Evolutionary conservation across 2,888 invertebrate species (phyloP).

Genomic region (Thereva nobilitata): DNA sequence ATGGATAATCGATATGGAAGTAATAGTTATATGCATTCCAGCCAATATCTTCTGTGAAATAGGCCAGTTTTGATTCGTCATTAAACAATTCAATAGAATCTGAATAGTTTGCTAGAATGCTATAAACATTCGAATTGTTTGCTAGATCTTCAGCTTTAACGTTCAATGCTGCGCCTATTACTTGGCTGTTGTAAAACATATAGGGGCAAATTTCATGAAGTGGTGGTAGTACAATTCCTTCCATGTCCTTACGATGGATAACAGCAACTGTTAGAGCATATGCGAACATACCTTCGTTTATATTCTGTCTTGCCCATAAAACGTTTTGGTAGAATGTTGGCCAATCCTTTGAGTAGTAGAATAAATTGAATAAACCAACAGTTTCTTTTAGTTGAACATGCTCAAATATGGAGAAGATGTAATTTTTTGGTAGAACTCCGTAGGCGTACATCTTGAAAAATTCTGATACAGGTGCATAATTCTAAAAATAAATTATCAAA

Average conservation of each 20-base stretch:
- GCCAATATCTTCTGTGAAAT: slow-evolving; percentile 74
- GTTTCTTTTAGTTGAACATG: slow-evolving; percentile 62
- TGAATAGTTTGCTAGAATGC: slow-evolving; percentile 64
- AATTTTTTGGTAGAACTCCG: slow-evolving; percentile 62
- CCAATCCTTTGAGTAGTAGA: slow-evolving; percentile 73
- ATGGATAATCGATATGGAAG: slow-evolving; percentile 65
- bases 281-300: slow-evolving; percentile 73
- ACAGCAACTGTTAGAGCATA: slow-evolving; percentile 68
- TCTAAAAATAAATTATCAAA: slow-evolving; percentile 13
- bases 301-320: slow-evolving; percentile 67
- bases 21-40: slow-evolving; percentile 70
- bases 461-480: slow-evolving; percentile 32
- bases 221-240: slow-evolving; percentile 69
- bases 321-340: slow-evolving; percentile 71
- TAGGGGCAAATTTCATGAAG: slow-evolving; percentile 75
- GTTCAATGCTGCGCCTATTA: slow-evolving; percentile 67
- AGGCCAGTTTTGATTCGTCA: slow-evolving; percentile 65
- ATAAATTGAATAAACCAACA: slow-evolving; percentile 65
- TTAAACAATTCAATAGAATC: slow-evolving; percentile 59
- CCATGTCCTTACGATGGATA: slow-evolving; percentile 66
- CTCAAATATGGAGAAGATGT: slow-evolving; percentile 62
- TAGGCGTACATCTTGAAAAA: slow-evolving; percentile 43
- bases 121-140: slow-evolving; percentile 59
- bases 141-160: slow-evolving; percentile 60
- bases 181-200: slow-evolving; percentile 70